These are phyloP conservation scores for Zonotrichia leucophrys DNA, from an alignment of 2,113 vertebrate genomes.

Conservation along the genomic window DNA sequence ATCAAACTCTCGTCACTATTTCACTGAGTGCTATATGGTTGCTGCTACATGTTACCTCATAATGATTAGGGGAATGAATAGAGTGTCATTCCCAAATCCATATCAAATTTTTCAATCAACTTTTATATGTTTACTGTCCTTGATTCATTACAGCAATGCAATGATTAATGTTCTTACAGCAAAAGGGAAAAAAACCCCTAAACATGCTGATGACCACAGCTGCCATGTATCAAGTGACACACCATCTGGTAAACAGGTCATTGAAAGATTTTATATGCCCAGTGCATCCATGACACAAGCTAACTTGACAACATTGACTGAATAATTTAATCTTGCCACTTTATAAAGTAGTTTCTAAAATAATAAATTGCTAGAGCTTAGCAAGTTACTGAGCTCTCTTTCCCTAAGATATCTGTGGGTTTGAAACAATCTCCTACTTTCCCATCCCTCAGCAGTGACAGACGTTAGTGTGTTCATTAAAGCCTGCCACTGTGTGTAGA, in stretches of 20 bases:
- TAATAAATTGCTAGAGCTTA: conserved; percentile 78
- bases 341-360: conserved; percentile 79
- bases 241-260: conserved; percentile 53
- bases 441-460: conserved; percentile 56
- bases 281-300: conserved; percentile 74
- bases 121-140: not conserved
- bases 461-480: conserved; percentile 36
- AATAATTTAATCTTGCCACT: conserved; percentile 85
- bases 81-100: not conserved
- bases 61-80: not conserved
- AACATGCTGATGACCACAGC: not conserved
- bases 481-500: not conserved
- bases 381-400: conserved; percentile 52
- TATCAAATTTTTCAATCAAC: not conserved
- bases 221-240: conserved; percentile 41
- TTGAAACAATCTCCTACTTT: conserved; percentile 41
- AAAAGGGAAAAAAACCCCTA: not conserved
- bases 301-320: conserved; percentile 78
- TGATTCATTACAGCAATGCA: conserved; percentile 26
- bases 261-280: conserved; percentile 75
- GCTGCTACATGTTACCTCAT: not conserved
- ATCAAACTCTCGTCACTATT: not conserved
- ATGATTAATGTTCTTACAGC: conserved; percentile 58
- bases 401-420: conserved; percentile 44
- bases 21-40: not conserved